These are phyloP conservation scores for Heliconius ismenius DNA, from an alignment of 2,888 invertebrate genomes.

Conservation along the genomic window DNA sequence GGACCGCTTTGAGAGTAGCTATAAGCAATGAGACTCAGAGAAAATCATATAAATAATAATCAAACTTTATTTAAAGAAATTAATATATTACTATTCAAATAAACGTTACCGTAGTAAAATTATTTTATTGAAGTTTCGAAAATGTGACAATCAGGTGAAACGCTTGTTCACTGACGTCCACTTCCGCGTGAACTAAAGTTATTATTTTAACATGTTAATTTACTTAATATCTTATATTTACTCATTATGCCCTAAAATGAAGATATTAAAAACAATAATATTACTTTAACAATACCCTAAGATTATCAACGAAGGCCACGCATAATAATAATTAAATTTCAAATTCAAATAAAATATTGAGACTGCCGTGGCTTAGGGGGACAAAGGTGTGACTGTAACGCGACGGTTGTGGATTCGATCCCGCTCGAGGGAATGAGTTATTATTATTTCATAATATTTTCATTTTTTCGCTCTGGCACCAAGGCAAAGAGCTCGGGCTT, in stretches of 20 bases:
- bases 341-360: neutral
- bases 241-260: neutral
- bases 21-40: neutral
- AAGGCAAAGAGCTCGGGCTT: no score
- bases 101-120: neutral
- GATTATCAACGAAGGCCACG: neutral
- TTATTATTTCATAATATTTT: no score
- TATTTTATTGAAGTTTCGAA: neutral
- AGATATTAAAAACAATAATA: neutral
- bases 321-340: neutral
- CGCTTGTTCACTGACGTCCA: no score
- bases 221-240: neutral
- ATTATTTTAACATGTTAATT: neutral
- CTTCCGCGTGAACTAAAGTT: neutral
- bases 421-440: no score
- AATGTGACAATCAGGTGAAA: neutral
- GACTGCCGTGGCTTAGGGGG: no score
- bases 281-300: neutral
- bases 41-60: neutral
- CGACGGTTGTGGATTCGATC: no score
- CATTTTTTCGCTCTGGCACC: no score
- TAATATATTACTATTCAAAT: no score
- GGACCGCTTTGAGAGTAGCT: conserved; percentile 38
- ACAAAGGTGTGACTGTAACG: no score
- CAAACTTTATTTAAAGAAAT: no score